Conservation (phyloP, 2,797 vertebrate genomes). For the Tenualosa ilisha region DNA sequence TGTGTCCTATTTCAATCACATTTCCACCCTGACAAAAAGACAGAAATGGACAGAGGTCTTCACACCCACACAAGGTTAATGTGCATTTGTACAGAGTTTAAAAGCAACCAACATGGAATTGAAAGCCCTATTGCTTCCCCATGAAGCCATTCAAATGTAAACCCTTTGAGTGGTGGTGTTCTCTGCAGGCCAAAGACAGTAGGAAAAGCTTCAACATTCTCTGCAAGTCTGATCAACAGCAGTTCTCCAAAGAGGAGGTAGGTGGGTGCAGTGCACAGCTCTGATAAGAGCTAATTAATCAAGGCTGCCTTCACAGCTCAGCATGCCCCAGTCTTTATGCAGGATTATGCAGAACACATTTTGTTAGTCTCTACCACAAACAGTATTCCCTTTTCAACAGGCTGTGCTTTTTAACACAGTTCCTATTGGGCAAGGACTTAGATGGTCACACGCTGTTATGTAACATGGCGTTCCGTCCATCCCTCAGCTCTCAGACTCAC, state of each 20-base stretch:
- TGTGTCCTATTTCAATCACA: not conserved
- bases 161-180: not conserved
- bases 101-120: not conserved
- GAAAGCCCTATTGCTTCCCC: not conserved
- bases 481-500: not conserved
- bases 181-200: not conserved
- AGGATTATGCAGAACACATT: not conserved
- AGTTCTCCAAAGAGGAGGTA: not conserved
- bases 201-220: not conserved
- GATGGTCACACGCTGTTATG: conserved; percentile 10
- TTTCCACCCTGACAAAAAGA: not conserved
- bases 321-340: not conserved
- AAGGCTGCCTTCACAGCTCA: not conserved
- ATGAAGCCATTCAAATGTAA: not conserved
- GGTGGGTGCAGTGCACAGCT: not conserved
- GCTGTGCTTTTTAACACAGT: not conserved
- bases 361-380: not conserved
- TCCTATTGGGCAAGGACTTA: not conserved
- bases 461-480: not conserved
- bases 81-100: no score
- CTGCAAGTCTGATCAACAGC: not conserved
- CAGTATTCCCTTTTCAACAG: not conserved
- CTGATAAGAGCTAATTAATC: not conserved
- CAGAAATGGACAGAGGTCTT: no score
- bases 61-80: no score